Percentiles rank a stretch among this genome's conserved stretches.
Evolutionary conservation across 2,113 vertebrate genomes (phyloP).

Genomic region (Nycticebus coucang): DNA sequence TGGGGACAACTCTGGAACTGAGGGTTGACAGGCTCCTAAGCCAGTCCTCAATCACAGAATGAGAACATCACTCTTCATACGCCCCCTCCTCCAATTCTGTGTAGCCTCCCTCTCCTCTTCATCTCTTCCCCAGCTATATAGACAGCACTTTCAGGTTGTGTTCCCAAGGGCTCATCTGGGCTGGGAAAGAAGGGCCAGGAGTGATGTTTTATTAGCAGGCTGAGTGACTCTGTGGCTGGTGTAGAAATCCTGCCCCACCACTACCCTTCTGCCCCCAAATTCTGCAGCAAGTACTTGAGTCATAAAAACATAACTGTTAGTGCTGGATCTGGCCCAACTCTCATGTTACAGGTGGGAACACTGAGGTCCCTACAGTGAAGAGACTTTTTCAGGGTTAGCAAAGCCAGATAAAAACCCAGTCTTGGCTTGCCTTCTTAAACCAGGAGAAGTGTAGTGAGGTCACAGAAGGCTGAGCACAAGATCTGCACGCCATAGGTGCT

Average conservation of each 20-base stretch:
- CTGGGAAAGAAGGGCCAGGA: neutral
- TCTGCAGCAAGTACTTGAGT: constrained; percentile 44
- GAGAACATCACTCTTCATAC: neutral
- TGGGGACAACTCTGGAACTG: neutral
- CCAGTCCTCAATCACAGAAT: neutral
- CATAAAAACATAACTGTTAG: constrained; percentile 41
- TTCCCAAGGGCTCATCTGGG: neutral
- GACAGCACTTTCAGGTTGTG: neutral
- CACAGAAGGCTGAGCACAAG: neutral
- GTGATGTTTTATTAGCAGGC: constrained; percentile 42
- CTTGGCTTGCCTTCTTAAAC: neutral
- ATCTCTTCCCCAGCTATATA: neutral
- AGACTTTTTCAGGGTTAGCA: neutral
- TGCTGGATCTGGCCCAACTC: neutral
- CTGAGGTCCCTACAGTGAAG: neutral
- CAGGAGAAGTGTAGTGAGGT: neutral
- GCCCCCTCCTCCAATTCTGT: neutral
- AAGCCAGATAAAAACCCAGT: neutral
- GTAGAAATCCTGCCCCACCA: constrained; percentile 61
- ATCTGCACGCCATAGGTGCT: neutral
- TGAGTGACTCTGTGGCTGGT: constrained; percentile 55
- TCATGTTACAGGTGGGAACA: neutral
- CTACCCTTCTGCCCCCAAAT: neutral
- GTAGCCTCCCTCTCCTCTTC: neutral
- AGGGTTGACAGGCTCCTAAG: neutral